Percentiles rank a stretch among this genome's conserved stretches.
Conservation (phyloP, 2,888 invertebrate genomes). For the Drosophila seclusa region DNA sequence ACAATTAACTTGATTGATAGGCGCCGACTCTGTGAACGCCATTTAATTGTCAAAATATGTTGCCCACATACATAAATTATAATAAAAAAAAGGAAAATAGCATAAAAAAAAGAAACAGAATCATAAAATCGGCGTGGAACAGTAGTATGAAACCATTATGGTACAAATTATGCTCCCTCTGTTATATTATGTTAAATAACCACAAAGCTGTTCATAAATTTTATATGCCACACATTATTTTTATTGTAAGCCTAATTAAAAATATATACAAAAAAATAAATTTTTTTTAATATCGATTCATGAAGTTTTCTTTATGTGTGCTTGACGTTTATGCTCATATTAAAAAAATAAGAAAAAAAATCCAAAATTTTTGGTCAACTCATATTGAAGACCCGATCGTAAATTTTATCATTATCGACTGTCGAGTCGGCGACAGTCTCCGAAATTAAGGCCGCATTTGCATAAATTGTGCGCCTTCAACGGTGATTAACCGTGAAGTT, state of each 20-base stretch:
- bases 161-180: slow-evolving; percentile 23
- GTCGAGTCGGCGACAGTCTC: slow-evolving; percentile 44
- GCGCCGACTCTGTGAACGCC: slow-evolving; percentile 38
- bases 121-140: slow-evolving; percentile 62
- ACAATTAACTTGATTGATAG: slow-evolving; percentile 63
- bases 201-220: slow-evolving; percentile 69
- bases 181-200: slow-evolving; percentile 67
- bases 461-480: slow-evolving; percentile 54
- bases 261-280: slow-evolving; percentile 52
- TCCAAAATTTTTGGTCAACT: slow-evolving; percentile 36
- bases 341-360: slow-evolving; percentile 16
- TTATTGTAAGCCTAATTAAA: slow-evolving; percentile 66
- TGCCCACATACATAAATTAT: slow-evolving; percentile 63
- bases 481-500: slow-evolving; percentile 40
- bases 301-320: slow-evolving; percentile 23
- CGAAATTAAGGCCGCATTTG: slow-evolving; percentile 72
- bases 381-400: slow-evolving; percentile 51
- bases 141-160: slow-evolving; percentile 54
- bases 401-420: slow-evolving; percentile 63
- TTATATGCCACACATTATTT: slow-evolving; percentile 60
- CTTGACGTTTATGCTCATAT: slow-evolving; percentile 32
- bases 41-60: slow-evolving; percentile 77
- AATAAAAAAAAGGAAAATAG: background rate
- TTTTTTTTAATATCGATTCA: slow-evolving; percentile 27
- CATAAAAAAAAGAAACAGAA: slow-evolving; percentile 29